Conservation (phyloP, 2,888 invertebrate species). For the Linnaemya tessellans region DNA sequence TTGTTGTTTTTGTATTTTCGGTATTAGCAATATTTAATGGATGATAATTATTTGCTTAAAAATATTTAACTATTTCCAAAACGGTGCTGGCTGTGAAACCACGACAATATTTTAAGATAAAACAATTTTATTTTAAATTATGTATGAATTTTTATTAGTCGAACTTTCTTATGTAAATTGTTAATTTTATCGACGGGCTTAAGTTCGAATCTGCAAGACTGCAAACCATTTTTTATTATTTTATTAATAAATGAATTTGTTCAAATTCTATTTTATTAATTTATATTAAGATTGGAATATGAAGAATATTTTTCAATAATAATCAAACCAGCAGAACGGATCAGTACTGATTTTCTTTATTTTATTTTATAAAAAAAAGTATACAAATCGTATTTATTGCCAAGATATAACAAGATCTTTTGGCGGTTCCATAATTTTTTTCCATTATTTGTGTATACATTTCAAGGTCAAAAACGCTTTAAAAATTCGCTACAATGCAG, state of each 20-base stretch:
- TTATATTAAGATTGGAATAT: too few relatives aligned
- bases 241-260: too few relatives aligned
- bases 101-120: neutral
- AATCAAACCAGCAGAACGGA: too few relatives aligned
- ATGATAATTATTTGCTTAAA: neutral
- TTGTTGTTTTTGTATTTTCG: neutral
- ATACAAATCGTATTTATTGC: conserved; percentile 25
- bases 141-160: too few relatives aligned
- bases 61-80: neutral
- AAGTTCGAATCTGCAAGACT: too few relatives aligned
- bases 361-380: too few relatives aligned
- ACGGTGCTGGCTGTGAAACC: neutral
- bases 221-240: too few relatives aligned
- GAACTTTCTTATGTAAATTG: too few relatives aligned
- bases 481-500: neutral
- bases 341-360: too few relatives aligned
- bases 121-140: conserved; percentile 17
- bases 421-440: conserved; percentile 34
- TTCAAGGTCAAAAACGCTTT: conserved; percentile 23
- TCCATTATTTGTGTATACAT: conserved; percentile 49
- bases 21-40: neutral
- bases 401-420: conserved; percentile 42
- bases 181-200: too few relatives aligned
- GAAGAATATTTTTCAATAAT: too few relatives aligned
- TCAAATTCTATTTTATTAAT: too few relatives aligned